phyloP scores from a whole-genome alignment of 2,797 vertebrate genomes.

The Pempheris klunzingeri region DNA sequence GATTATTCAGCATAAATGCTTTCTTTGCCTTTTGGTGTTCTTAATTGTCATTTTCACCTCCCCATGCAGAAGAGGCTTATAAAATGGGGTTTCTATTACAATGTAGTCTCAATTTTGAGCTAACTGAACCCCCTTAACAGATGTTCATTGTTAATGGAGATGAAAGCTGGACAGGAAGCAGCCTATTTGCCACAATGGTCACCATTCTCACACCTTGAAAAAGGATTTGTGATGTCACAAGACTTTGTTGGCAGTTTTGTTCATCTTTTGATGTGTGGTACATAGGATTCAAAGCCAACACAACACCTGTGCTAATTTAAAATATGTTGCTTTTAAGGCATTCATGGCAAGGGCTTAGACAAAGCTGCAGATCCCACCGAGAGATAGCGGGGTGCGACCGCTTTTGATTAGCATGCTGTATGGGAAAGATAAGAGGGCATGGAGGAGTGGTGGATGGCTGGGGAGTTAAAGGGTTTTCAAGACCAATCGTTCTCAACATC shows the following conservation, averaged over 20 bases:
- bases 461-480: slow-evolving; percentile 66
- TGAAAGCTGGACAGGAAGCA: background rate
- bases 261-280: slow-evolving; percentile 21
- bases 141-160: background rate
- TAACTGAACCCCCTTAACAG: background rate
- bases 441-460: slow-evolving; percentile 50
- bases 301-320: slow-evolving; percentile 58
- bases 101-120: background rate
- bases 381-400: slow-evolving; percentile 53
- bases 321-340: slow-evolving; percentile 58
- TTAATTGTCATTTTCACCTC: too few species aligned
- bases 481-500: slow-evolving; percentile 67
- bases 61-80: background rate
- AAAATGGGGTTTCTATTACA: background rate
- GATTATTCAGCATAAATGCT: too few species aligned
- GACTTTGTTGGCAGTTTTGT: slow-evolving; percentile 10
- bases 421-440: slow-evolving; percentile 75
- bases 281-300: slow-evolving; percentile 35
- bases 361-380: slow-evolving; percentile 68
- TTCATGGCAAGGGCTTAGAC: slow-evolving; percentile 66
- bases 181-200: background rate
- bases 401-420: slow-evolving; percentile 81
- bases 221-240: background rate
- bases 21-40: too few species aligned
- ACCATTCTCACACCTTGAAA: background rate